Evolutionary conservation across 2,888 invertebrate genomes (phyloP).

Genomic region (Athripsodes cinereus): DNA sequence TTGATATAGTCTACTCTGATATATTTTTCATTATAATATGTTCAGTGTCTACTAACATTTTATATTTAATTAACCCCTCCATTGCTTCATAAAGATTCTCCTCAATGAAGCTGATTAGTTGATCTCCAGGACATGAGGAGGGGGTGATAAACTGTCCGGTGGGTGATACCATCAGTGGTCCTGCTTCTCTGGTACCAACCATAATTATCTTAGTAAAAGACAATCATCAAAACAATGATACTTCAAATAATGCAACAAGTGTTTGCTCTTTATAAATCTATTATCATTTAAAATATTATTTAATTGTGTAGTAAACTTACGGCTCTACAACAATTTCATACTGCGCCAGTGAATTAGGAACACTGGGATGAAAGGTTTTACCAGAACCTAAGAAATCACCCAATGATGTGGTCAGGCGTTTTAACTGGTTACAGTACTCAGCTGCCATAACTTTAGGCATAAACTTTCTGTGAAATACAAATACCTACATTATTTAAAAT

Average conservation of each 20-base stretch:
- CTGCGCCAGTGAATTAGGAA: conserved; percentile 66
- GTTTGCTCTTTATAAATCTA: conserved; percentile 13
- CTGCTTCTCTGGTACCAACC: conserved; percentile 67
- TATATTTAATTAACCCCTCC: conserved; percentile 64
- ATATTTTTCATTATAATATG: not conserved
- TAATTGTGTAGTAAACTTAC: conserved; percentile 43
- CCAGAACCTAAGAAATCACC: conserved; percentile 57
- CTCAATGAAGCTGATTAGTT: conserved; percentile 77
- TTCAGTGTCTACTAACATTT: conserved; percentile 49
- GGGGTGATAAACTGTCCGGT: conserved; percentile 92
- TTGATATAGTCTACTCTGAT: not conserved
- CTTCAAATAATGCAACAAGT: no score
- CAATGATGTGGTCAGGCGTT: conserved; percentile 77
- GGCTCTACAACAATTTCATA: conserved; percentile 85
- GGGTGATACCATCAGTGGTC: conserved; percentile 88
- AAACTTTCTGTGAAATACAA: conserved; percentile 62
- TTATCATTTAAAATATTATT: not conserved
- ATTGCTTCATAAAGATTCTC: conserved; percentile 71
- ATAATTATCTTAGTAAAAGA: not conserved
- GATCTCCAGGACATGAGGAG: conserved; percentile 81
- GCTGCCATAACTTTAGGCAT: conserved; percentile 86
- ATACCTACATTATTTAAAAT: no score
- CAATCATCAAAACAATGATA: no score
- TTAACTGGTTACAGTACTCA: conserved; percentile 77
- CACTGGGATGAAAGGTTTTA: conserved; percentile 60